Percentiles rank a stretch among this genome's conserved stretches.
phyloP scores from a whole-genome alignment of 2,888 invertebrate genomes.

The Hemistola chrysoprasaria region DNA sequence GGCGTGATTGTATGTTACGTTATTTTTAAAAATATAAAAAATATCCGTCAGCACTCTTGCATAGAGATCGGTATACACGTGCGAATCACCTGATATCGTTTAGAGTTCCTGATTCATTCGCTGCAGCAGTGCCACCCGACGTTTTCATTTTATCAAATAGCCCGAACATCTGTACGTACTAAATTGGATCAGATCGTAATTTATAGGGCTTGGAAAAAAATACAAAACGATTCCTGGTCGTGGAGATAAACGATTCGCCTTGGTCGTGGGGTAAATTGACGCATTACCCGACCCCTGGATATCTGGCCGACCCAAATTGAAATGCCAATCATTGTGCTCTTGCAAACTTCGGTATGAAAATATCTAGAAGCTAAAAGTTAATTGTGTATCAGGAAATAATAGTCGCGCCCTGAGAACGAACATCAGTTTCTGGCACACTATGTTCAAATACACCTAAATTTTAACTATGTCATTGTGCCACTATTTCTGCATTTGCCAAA shows the following conservation, averaged over 20 bases:
- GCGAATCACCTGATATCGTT: no score
- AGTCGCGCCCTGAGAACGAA: no score
- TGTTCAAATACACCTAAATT: conserved; percentile 29
- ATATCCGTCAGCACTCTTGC: no score
- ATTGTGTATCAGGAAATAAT: no score
- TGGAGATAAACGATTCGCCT: conserved; percentile 38
- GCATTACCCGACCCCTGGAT: conserved; percentile 43
- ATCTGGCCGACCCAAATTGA: conserved; percentile 54
- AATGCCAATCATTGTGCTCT: conserved; percentile 60
- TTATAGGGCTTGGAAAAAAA: conserved; percentile 35
- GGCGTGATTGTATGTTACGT: no score
- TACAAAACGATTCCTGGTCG: conserved; percentile 29
- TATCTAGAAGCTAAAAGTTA: conserved; percentile 16
- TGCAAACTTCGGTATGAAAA: conserved; percentile 18
- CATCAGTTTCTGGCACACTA: conserved; percentile 25
- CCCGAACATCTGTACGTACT: conserved; percentile 24
- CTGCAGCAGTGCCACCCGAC: conserved; percentile 3
- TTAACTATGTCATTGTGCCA: conserved; percentile 28
- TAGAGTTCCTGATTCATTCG: no score
- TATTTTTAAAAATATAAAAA: no score
- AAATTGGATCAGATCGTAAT: conserved; percentile 39
- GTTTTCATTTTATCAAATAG: conserved; percentile 12
- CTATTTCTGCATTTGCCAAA: conserved; percentile 25
- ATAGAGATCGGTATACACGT: no score
- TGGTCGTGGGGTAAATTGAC: conserved; percentile 44